A percentile compares a stretch with the other conserved stretches of the same genome.
Conservation (phyloP, 2,888 invertebrate genomes). For the Prenolepis imparis region DNA sequence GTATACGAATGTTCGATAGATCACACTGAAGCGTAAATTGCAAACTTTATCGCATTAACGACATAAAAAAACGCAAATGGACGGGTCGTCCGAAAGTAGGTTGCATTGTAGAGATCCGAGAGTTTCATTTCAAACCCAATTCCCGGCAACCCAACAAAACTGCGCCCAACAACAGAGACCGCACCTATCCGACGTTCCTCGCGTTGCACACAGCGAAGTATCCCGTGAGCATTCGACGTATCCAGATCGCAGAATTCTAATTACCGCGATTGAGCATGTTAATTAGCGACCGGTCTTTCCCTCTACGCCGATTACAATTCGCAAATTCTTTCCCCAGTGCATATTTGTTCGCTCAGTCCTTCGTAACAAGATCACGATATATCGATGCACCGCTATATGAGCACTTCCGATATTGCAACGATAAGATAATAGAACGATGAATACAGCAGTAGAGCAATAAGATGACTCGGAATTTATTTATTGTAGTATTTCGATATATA, state of each 20-base stretch:
- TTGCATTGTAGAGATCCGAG: conserved; percentile 53
- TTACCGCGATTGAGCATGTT: conserved; percentile 67
- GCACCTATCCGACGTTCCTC: conserved; percentile 39
- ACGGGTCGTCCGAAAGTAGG: neutral
- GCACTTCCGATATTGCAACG: neutral
- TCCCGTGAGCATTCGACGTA: conserved; percentile 68
- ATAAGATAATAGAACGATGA: neutral
- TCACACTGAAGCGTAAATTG: neutral
- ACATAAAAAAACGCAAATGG: conserved; percentile 18
- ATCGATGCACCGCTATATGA: neutral
- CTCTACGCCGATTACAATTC: conserved; percentile 58
- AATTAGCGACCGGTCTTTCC: conserved; percentile 65
- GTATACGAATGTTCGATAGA: neutral
- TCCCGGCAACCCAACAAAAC: conserved; percentile 58
- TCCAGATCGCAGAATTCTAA: conserved; percentile 72
- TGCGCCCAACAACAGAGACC: conserved; percentile 38
- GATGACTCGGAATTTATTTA: neutral
- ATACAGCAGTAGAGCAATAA: neutral
- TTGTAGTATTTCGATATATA: neutral
- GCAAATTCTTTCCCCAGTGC: conserved; percentile 28
- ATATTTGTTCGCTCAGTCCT: conserved; percentile 32
- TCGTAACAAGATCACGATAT: neutral
- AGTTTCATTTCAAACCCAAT: conserved; percentile 73
- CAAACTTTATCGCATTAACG: neutral
- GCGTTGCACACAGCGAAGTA: conserved; percentile 2